These are phyloP conservation scores for Percina caprodes DNA, from an alignment of 2,113 vertebrate genomes.

Conservation along the genomic window DNA sequence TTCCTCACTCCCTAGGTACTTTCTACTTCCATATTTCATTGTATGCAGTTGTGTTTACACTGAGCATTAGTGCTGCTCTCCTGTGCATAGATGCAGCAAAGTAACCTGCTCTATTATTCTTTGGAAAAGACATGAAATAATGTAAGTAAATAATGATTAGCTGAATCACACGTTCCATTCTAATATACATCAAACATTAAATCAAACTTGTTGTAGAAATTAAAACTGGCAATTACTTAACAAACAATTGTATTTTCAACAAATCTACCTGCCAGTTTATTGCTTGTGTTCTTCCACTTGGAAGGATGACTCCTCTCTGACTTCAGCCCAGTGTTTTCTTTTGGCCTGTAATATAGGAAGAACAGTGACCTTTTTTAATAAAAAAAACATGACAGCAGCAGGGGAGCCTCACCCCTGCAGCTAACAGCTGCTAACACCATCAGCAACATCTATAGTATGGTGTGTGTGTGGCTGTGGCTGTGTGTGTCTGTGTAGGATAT, in stretches of 20 bases:
- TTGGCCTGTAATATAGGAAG: constrained; percentile 25
- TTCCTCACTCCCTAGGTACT: constrained; percentile 15
- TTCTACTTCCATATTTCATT: constrained; percentile 48
- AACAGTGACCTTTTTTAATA: constrained; percentile 6
- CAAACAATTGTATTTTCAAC: background rate
- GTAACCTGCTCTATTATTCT: background rate
- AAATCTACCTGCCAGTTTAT: background rate
- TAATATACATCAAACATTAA: background rate
- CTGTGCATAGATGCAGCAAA: constrained; percentile 6
- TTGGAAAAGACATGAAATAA: background rate
- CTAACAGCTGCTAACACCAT: constrained; percentile 71
- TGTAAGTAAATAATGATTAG: background rate
- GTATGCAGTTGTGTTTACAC: constrained; percentile 34
- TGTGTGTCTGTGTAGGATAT: constrained; percentile 19
- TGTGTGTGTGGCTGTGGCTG: background rate
- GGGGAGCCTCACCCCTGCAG: constrained; percentile 66
- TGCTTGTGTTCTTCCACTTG: background rate
- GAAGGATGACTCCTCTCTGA: background rate
- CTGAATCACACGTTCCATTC: background rate
- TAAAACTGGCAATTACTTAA: constrained; percentile 4
- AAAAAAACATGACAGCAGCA: constrained; percentile 51
- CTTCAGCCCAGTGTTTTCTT: constrained; percentile 13
- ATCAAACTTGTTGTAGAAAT: background rate
- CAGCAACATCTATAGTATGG: constrained; percentile 51
- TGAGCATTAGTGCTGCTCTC: constrained; percentile 28